Evolutionary conservation across 2,888 invertebrate species (phyloP).

Genomic region (Apamea monoglypha): DNA sequence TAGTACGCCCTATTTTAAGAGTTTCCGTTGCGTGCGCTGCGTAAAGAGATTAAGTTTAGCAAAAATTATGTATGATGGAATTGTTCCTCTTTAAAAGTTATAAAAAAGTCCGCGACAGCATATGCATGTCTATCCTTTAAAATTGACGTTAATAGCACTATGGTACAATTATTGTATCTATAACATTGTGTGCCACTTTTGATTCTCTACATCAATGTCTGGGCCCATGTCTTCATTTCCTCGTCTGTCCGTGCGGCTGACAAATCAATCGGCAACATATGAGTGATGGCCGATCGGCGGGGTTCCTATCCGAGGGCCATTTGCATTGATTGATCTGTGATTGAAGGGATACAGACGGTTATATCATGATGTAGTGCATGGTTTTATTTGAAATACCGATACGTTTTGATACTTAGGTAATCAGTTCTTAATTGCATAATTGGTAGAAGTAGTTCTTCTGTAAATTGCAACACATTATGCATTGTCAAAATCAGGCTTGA

Average conservation of each 20-base stretch:
- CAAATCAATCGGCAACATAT: conserved; percentile 55
- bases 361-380: conserved; percentile 6
- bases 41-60: too few species aligned
- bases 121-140: too few species aligned
- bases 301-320: conserved; percentile 28
- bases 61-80: too few species aligned
- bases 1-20: too few species aligned
- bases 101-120: too few species aligned
- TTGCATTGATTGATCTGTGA: conserved; percentile 55
- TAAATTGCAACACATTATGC: background rate
- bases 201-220: conserved; percentile 22
- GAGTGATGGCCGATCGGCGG: conserved; percentile 49
- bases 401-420: background rate
- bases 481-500: background rate
- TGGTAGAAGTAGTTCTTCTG: background rate
- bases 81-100: too few species aligned
- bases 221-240: conserved; percentile 32
- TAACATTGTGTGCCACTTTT: conserved; percentile 1
- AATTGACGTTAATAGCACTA: background rate
- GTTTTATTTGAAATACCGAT: conserved; percentile 8
- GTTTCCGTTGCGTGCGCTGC: too few species aligned
- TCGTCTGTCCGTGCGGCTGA: conserved; percentile 39
- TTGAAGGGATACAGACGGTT: conserved; percentile 27
- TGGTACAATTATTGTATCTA: background rate
- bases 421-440: background rate